Evolutionary conservation across 2,888 invertebrate genomes (phyloP), one percentile per base, ranked within the genome.

Genomic region (Laspeyria flexula): DNA sequence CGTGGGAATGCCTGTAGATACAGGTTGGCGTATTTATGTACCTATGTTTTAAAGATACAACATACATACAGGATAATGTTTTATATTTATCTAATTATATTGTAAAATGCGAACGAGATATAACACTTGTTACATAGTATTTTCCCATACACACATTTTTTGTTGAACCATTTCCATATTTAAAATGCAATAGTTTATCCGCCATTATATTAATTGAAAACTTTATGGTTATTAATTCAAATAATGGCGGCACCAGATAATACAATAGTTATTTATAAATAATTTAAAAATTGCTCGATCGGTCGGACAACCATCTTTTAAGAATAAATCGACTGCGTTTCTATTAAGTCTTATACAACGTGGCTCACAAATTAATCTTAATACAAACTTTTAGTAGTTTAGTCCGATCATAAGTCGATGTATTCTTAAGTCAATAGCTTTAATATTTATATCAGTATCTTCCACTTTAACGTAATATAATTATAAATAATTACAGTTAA

Each of bases 101-200:
- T 89, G 85, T 86, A 83, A 85, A 86, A 83, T 85, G 83, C 83
- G 79, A 83, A 86, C 84, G 84, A 84, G 83, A 81, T 85, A 85
- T 89, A 85, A 81, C 83, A 85, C 71, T 86, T 91, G 90, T 91
- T 90, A 88, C 84, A 88, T 88, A 90, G 86, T 85, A 87, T 84
- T 87, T 67, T 83, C 87, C 90, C 88, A 91, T 89, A 91, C 81
- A 86, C 59, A 73, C 64, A 75, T 71, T 88, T 91, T 91, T 90
- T 91, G 87, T 90, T 89, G 79, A 76, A 70, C 83, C 91, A 87
- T 88, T 77, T 75, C 90, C 92, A 92, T 90, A 72, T 85, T 79
- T 83, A 92, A 92, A 93, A 89, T 89, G 92, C 93, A 93, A 92
- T 93, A 93, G 93, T 82, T 77, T 74, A 60, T 47, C 60, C 68